Evolutionary conservation across 2,797 vertebrate species (phyloP).

Genomic region (Cossypha dichroa): DNA sequence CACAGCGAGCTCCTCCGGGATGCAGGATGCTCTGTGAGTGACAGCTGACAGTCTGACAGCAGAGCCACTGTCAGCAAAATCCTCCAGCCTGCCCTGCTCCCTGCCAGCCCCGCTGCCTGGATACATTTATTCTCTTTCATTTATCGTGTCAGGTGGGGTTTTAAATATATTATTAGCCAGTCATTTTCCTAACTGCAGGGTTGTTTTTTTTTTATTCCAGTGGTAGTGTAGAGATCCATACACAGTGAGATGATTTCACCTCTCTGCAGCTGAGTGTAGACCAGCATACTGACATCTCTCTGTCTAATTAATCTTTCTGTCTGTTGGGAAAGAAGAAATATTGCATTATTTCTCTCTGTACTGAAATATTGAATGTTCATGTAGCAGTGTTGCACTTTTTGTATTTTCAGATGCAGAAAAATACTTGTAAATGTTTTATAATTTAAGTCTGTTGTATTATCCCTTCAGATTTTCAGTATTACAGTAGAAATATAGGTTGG

Average conservation of each 20-base stretch:
- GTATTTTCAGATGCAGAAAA: neutral
- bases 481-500: neutral
- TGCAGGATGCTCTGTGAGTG: constrained; percentile 89
- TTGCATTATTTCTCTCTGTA: neutral
- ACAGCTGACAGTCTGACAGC: constrained; percentile 84
- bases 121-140: constrained; percentile 84
- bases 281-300: neutral
- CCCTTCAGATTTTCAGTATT: neutral
- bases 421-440: neutral
- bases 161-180: constrained; percentile 76
- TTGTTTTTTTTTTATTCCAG: neutral
- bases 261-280: neutral
- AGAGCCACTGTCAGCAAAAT: constrained; percentile 72
- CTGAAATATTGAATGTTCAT: neutral
- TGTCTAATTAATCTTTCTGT: neutral
- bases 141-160: constrained; percentile 74
- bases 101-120: constrained; percentile 77
- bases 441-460: neutral
- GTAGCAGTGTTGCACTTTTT: neutral
- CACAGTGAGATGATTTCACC: neutral
- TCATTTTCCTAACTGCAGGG: constrained; percentile 39
- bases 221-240: neutral
- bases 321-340: neutral
- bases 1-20: constrained; percentile 95
- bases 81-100: constrained; percentile 55